Conservation (phyloP, 2,113 vertebrate genomes). For the Columbina picui region DNA sequence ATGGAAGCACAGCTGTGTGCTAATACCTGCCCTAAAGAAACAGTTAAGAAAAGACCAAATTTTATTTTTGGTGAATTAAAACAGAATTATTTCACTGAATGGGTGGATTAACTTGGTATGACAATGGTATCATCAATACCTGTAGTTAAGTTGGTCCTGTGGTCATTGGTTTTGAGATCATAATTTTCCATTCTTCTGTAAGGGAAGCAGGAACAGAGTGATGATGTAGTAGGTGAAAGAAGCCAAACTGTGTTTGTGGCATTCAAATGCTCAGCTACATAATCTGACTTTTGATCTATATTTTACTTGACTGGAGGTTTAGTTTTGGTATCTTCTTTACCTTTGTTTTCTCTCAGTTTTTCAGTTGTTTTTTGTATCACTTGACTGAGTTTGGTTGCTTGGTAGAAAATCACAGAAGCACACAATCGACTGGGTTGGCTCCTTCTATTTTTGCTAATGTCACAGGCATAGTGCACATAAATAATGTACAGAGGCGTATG, state of each 20-base stretch:
- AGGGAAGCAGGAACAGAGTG: not conserved
- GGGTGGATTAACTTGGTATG: not conserved
- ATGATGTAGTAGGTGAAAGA: not conserved
- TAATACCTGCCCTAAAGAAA: not conserved
- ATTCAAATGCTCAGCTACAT: not conserved
- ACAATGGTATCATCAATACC: not conserved
- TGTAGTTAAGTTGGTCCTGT: not conserved
- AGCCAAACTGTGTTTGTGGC: not conserved
- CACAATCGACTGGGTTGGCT: too few relatives aligned
- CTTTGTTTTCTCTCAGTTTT: not conserved
- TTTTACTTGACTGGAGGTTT: not conserved
- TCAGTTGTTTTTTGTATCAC: not conserved
- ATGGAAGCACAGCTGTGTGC: not conserved
- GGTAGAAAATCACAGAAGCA: not conserved
- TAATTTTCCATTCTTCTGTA: not conserved
- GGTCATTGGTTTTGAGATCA: not conserved
- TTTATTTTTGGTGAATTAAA: not conserved
- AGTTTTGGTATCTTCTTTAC: not conserved
- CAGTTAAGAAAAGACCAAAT: not conserved
- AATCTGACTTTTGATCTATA: not conserved
- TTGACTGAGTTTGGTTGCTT: not conserved
- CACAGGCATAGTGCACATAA: not conserved
- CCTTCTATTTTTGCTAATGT: not conserved
- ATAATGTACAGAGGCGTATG: fast-evolving
- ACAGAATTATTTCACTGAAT: not conserved